Percentiles rank a stretch among this genome's conserved stretches.
Conservation (phyloP, 1,140 invertebrate species). For the Drosophila nebulosa region DNA sequence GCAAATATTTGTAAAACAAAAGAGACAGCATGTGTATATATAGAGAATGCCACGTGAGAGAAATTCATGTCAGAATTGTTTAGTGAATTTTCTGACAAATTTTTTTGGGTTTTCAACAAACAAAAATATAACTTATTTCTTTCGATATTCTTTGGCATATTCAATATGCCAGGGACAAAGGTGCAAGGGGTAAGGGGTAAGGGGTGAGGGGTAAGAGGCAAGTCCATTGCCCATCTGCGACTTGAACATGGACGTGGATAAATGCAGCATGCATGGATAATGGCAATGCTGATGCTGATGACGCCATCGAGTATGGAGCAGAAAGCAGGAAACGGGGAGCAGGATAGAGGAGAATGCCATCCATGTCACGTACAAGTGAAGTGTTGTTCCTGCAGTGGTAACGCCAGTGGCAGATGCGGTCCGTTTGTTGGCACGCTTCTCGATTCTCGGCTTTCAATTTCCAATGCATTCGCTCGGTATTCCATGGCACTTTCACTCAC, state of each 20-base stretch:
- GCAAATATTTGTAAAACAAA: not conserved
- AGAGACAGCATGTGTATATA: not conserved
- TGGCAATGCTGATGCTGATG: not conserved
- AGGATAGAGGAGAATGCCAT: not conserved
- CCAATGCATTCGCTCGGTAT: not conserved
- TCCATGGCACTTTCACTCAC: not conserved
- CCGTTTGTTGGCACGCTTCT: conserved; percentile 6
- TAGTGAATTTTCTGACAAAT: not conserved
- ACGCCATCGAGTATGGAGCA: too few relatives aligned
- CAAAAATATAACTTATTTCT: not conserved
- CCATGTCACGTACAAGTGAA: conserved; percentile 2
- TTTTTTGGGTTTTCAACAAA: not conserved
- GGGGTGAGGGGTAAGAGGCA: not conserved
- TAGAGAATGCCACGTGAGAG: not conserved
- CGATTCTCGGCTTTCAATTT: conserved; percentile 5
- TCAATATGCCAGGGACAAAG: not conserved
- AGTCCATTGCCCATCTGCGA: conserved; percentile 1
- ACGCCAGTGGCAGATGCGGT: conserved; percentile 5
- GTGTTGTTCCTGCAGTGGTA: not conserved
- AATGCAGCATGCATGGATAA: conserved; percentile 10
- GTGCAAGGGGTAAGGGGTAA: not conserved
- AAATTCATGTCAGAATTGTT: not conserved
- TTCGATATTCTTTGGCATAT: too few relatives aligned
- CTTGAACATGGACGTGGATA: conserved; percentile 4
- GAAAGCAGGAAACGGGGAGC: too few relatives aligned